phyloP scores from a whole-genome alignment of 2,113 vertebrate genomes.

The Cervus canadensis region DNA sequence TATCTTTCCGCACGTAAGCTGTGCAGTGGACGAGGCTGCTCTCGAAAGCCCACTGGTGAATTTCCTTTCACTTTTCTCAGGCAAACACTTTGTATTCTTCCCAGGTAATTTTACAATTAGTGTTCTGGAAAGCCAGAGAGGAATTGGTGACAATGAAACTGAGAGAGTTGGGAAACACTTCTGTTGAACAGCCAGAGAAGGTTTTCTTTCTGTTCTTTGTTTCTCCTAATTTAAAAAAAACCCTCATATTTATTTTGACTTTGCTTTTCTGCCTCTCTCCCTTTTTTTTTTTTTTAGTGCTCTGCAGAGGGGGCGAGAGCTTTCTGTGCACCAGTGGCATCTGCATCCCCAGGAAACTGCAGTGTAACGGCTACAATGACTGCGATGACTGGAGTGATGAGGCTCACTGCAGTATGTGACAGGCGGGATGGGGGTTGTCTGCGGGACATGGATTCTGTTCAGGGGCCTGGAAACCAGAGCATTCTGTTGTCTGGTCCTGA shows the following conservation, averaged over 20 bases:
- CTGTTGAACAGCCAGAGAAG: not conserved
- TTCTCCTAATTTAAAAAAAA: not conserved
- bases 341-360: slow-evolving; percentile 90
- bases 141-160: not conserved
- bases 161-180: not conserved
- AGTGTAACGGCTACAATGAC: slow-evolving; percentile 96
- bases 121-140: not conserved
- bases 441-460: not conserved
- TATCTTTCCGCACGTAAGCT: not conserved
- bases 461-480: not conserved
- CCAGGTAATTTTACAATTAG: not conserved
- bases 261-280: not conserved
- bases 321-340: slow-evolving; percentile 90
- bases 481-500: not conserved
- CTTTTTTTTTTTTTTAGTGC: slow-evolving; percentile 65
- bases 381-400: slow-evolving; percentile 98
- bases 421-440: not conserved
- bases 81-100: not conserved
- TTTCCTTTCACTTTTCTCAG: not conserved
- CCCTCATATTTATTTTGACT: not conserved
- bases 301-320: slow-evolving; percentile 84
- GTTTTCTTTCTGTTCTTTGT: not conserved
- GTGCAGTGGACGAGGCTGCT: not conserved
- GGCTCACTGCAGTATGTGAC: slow-evolving; percentile 87
- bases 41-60: not conserved